phyloP scores from a whole-genome alignment of 2,113 vertebrate genomes.

The Malurus elegans region DNA sequence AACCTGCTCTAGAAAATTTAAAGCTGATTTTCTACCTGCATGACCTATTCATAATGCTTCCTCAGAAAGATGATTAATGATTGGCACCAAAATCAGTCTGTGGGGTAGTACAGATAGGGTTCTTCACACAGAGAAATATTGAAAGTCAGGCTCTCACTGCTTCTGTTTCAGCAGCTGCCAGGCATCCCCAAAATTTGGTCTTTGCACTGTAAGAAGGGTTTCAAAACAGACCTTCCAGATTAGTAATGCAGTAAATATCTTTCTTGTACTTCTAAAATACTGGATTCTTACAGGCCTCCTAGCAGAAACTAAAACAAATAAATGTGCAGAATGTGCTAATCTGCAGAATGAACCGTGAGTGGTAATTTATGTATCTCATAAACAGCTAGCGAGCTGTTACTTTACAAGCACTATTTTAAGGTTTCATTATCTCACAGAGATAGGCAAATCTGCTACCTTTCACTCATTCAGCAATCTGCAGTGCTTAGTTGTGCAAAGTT shows the following conservation, averaged over 20 bases:
- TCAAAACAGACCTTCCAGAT: not conserved
- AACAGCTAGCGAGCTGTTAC: not conserved
- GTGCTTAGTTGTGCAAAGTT: not conserved
- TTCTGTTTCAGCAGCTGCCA: not conserved
- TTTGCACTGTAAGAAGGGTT: not conserved
- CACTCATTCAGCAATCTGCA: slow-evolving; percentile 38
- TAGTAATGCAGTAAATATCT: not conserved
- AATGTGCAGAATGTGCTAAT: not conserved
- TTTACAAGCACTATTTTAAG: slow-evolving; percentile 43
- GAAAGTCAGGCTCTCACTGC: not conserved
- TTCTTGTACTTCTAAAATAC: not conserved
- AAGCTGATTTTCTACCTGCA: not conserved
- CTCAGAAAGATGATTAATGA: not conserved
- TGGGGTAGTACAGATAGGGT: not conserved
- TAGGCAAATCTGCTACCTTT: slow-evolving; percentile 35
- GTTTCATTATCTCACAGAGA: slow-evolving; percentile 42
- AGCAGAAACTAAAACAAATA: slow-evolving; percentile 7
- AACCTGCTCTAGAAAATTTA: not conserved
- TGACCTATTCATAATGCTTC: not conserved
- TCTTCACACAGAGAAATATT: not conserved
- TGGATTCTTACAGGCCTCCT: not conserved
- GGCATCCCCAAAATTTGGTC: not conserved
- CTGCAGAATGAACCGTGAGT: not conserved
- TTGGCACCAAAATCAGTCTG: not conserved
- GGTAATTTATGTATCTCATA: slow-evolving; percentile 61